Evolutionary conservation across 2,113 vertebrate species (phyloP).

Genomic region (Eublepharis macularius): DNA sequence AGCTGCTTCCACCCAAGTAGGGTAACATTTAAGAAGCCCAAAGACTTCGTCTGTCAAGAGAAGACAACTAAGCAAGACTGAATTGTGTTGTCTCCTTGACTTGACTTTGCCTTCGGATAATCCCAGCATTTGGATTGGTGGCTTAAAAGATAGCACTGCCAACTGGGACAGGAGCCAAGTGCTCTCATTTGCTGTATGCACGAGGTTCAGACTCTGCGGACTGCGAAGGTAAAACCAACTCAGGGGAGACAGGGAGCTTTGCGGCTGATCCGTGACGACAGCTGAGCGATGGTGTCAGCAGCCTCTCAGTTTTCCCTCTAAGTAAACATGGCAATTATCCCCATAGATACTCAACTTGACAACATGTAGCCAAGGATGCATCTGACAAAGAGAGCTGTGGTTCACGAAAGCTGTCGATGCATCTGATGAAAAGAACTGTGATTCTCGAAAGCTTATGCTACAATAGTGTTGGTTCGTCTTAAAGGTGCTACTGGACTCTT

Average conservation of each 20-base stretch:
- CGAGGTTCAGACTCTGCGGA: neutral
- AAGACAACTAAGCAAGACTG: neutral
- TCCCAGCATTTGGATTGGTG: neutral
- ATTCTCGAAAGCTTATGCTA: too few relatives aligned
- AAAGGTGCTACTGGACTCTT: too few relatives aligned
- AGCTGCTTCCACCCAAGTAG: neutral
- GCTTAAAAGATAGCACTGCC: neutral
- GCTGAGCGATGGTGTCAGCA: neutral
- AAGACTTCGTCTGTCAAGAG: neutral
- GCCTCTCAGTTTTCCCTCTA: neutral
- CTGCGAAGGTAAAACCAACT: neutral
- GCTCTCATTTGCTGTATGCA: neutral
- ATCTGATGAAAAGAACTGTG: too few relatives aligned
- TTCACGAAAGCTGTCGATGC: too few relatives aligned
- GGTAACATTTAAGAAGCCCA: neutral
- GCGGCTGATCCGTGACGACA: neutral
- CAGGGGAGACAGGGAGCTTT: neutral
- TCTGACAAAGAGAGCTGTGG: too few relatives aligned
- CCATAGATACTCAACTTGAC: too few relatives aligned
- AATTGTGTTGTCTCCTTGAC: neutral
- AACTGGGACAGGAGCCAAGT: neutral
- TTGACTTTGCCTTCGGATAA: constrained; percentile 14
- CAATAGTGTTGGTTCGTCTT: too few relatives aligned
- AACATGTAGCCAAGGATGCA: too few relatives aligned
- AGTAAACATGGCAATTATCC: neutral